These are phyloP conservation scores for Actenoides hombroni DNA, from an alignment of 2,113 vertebrate species.

Conservation along the genomic window DNA sequence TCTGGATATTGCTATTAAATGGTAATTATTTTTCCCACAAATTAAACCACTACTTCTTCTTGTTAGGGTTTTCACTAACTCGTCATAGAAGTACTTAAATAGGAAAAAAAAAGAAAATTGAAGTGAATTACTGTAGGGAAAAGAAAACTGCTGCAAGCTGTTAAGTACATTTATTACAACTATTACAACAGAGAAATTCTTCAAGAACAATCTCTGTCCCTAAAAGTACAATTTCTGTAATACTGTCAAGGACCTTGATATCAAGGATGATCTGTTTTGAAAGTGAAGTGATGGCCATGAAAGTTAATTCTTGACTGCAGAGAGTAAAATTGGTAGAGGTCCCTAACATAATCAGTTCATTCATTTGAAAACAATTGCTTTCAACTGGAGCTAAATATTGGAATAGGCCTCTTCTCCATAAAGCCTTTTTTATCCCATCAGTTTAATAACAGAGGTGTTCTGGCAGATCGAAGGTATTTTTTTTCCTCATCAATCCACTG, in stretches of 20 bases:
- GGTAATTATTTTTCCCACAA: neutral
- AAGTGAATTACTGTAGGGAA: neutral
- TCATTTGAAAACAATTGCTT: neutral
- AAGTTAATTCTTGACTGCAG: neutral
- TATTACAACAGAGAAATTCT: neutral
- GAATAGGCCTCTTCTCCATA: neutral
- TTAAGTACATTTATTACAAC: neutral
- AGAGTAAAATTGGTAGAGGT: neutral
- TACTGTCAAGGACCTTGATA: neutral
- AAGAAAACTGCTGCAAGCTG: neutral
- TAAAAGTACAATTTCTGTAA: neutral
- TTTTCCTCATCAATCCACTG: neutral
- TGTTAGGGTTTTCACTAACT: neutral
- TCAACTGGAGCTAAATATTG: neutral
- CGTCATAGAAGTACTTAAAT: neutral
- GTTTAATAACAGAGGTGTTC: neutral
- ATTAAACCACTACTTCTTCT: neutral
- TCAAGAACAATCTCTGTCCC: neutral
- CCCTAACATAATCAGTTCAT: neutral
- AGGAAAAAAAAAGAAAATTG: neutral
- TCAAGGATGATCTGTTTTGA: neutral
- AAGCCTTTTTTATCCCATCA: neutral
- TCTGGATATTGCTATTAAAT: neutral
- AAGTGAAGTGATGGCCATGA: neutral
- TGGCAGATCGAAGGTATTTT: neutral